Base-by-base conservation (phyloP, 2,113 vertebrate genomes). In the Phasianus colchicus region DNA sequence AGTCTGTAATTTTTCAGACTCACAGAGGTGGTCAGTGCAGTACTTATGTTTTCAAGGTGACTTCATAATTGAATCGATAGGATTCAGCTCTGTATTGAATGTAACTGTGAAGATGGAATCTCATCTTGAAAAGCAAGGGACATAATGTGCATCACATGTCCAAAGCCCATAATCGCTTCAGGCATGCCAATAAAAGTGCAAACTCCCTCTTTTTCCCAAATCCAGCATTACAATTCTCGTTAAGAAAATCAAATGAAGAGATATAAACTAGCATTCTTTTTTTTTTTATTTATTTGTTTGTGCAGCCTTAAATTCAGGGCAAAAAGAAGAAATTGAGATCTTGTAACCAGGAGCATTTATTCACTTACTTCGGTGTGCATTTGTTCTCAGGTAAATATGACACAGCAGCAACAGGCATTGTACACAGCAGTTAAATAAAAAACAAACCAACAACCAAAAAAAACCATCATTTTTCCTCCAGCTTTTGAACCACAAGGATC, bases 1-100 rank as follows among this genome's bases (percentile, higher is more conserved):
- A 95, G 82, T 65, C 93, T 82, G 85, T 93, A 91, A 82, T 95
- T 91, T 89, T 92, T 96, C 86, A 90, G 79, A n/a, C 63, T 95
- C 17, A 7, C 11, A 19, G 65, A 91, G 61, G 86, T 72, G 71
- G 66, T 93, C 38, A 8, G 36, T 61, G 30, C 38, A 77, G 48
- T 47, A 60, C 72, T 89, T 88, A 88, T 55, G 42, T 17, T 95
- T 92, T 89, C 89, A 90, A 97, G 83, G 54, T 95, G 95, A 90
- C 86, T 96, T 97, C 88, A 57, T 91, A 90, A 95, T 55, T 66
- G 42, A 93, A 89, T 94, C 11, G 8, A 17, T 91, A 63, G 34
- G 64, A 91, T 60, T 89, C 58, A 83, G 63, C 89, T 82, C 47
- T 32, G 64, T 5, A 0, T 21, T 65, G 55, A 92, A 86, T 1